Percentiles rank a stretch among this genome's conserved stretches.
These are phyloP conservation scores for Pristis pectinata DNA, from an alignment of 2,797 vertebrate genomes.

Conservation along the genomic window DNA sequence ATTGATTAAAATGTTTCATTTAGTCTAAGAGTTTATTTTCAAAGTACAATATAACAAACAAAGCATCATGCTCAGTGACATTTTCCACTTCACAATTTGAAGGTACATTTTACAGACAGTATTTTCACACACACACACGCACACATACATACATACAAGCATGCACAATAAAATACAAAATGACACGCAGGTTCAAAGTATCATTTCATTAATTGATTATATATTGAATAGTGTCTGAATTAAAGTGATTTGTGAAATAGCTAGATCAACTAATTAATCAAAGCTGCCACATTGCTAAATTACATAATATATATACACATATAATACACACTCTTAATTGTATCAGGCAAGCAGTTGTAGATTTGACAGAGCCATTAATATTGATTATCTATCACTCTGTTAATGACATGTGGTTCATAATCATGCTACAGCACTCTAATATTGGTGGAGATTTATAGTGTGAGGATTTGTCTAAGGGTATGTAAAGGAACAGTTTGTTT, in stretches of 20 bases:
- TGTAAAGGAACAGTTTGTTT: neutral
- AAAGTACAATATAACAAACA: neutral
- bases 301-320: neutral
- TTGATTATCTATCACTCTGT: neutral
- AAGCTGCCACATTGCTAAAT: neutral
- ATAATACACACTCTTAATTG: neutral
- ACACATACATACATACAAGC: neutral
- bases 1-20: neutral
- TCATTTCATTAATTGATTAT: neutral
- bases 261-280: slow-evolving; percentile 12
- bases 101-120: neutral
- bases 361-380: slow-evolving; percentile 7
- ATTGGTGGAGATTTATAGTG: neutral
- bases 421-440: neutral
- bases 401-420: neutral
- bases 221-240: neutral
- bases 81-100: neutral
- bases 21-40: neutral
- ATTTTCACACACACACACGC: neutral
- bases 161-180: neutral
- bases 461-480: too few species aligned
- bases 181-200: neutral
- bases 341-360: neutral
- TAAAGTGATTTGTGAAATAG: neutral
- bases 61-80: neutral